Conservation (phyloP, 1,140 invertebrate species). For the Wasmannia auropunctata region DNA sequence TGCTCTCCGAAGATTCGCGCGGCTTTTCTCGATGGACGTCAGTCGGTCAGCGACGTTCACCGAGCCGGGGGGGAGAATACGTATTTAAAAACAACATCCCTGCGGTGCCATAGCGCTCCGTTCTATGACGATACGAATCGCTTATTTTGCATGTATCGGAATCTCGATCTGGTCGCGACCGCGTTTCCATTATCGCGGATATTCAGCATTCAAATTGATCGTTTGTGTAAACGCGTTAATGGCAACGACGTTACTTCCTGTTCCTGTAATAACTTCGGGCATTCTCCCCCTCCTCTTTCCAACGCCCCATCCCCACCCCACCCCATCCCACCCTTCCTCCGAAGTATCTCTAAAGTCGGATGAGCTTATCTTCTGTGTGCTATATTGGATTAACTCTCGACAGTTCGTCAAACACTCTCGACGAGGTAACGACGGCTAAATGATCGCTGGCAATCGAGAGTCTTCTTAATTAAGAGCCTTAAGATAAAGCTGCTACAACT, state of each 20-base stretch:
- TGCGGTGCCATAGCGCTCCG: not conserved
- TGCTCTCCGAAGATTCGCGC: conserved; percentile 16
- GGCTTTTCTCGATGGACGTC: not conserved
- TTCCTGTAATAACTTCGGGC: conserved; percentile 30
- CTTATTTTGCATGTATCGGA: conserved; percentile 23
- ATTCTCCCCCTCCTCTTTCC: no score
- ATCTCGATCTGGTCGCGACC: conserved; percentile 6
- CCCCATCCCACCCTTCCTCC: not conserved
- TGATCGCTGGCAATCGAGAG: not conserved
- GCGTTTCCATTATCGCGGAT: conserved; percentile 15
- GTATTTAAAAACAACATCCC: not conserved
- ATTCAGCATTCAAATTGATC: conserved; percentile 2
- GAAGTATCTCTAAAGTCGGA: conserved; percentile 32
- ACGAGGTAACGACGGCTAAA: not conserved
- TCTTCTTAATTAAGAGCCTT: conserved; percentile 17
- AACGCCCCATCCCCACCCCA: no score
- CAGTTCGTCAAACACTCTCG: conserved; percentile 31
- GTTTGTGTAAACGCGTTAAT: conserved; percentile 36
- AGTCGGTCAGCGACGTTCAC: not conserved
- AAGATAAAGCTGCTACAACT: not conserved
- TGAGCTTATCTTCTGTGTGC: conserved; percentile 9
- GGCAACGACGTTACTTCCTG: conserved; percentile 8
- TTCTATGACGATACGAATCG: conserved; percentile 1
- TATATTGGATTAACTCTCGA: conserved; percentile 16
- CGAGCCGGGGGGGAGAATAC: no score